These are phyloP conservation scores for Hyperoplus immaculatus DNA, from an alignment of 2,797 vertebrate genomes.

Conservation along the genomic window DNA sequence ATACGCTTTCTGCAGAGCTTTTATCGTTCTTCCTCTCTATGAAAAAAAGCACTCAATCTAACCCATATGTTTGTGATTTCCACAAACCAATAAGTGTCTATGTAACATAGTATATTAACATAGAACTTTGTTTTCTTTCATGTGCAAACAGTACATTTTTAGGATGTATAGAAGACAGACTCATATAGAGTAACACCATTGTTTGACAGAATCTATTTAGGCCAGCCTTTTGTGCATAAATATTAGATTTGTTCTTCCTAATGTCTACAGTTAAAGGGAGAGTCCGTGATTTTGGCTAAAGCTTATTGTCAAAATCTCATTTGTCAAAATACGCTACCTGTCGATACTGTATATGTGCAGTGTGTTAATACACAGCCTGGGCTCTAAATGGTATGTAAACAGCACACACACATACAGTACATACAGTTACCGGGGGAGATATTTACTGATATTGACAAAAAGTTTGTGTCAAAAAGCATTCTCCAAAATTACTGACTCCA, in stretches of 20 bases:
- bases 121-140: neutral
- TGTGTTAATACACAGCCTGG: no score
- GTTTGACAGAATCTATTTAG: neutral
- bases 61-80: slow-evolving; percentile 24
- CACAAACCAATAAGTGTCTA: slow-evolving; percentile 11
- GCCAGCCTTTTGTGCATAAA: neutral
- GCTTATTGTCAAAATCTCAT: no score
- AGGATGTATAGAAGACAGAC: neutral
- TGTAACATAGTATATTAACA: neutral
- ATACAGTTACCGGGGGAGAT: no score
- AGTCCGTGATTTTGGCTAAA: no score
- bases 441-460: no score
- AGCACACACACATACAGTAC: no score
- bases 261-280: slow-evolving; percentile 4
- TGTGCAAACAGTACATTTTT: neutral
- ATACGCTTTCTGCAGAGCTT: slow-evolving; percentile 19
- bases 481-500: no score
- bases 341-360: no score
- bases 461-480: no score
- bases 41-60: slow-evolving; percentile 33
- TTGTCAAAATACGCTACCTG: no score
- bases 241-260: no score
- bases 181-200: neutral
- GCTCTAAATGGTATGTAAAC: no score
- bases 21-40: slow-evolving; percentile 13